These are phyloP conservation scores for Heliconius ismenius DNA, from an alignment of 2,888 invertebrate species.

Conservation along the genomic window DNA sequence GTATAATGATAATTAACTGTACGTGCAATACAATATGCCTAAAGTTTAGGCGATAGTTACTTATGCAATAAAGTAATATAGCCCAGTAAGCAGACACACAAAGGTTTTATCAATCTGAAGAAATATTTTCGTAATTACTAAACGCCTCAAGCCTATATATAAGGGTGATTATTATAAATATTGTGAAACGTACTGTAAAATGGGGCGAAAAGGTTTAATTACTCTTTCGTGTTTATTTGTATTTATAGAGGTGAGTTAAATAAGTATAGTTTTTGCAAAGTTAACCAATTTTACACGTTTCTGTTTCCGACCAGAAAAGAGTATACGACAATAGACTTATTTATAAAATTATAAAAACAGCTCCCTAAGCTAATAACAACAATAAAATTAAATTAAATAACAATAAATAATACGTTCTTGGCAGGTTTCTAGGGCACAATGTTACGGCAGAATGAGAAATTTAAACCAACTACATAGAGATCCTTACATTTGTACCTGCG, in stretches of 20 bases:
- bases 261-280: background rate
- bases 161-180: slow-evolving; percentile 14
- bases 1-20: background rate
- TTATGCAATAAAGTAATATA: slow-evolving; percentile 22
- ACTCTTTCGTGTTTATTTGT: slow-evolving; percentile 7
- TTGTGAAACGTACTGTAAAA: slow-evolving; percentile 19
- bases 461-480: slow-evolving; percentile 31
- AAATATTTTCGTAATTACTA: slow-evolving; percentile 15
- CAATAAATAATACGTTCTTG: background rate
- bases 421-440: slow-evolving; percentile 56
- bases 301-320: background rate
- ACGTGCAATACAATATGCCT: background rate
- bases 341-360: background rate
- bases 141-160: slow-evolving; percentile 26
- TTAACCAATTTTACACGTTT: background rate
- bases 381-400: too few relatives aligned
- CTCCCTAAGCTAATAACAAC: too few relatives aligned
- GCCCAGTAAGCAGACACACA: background rate
- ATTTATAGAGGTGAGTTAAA: slow-evolving; percentile 20
- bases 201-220: slow-evolving; percentile 17
- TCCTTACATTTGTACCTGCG: slow-evolving; percentile 37
- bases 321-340: background rate
- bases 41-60: background rate
- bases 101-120: slow-evolving; percentile 21
- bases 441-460: slow-evolving; percentile 40